Base-by-base conservation (phyloP, 2,113 vertebrate species). In the Scalopus aquaticus region DNA sequence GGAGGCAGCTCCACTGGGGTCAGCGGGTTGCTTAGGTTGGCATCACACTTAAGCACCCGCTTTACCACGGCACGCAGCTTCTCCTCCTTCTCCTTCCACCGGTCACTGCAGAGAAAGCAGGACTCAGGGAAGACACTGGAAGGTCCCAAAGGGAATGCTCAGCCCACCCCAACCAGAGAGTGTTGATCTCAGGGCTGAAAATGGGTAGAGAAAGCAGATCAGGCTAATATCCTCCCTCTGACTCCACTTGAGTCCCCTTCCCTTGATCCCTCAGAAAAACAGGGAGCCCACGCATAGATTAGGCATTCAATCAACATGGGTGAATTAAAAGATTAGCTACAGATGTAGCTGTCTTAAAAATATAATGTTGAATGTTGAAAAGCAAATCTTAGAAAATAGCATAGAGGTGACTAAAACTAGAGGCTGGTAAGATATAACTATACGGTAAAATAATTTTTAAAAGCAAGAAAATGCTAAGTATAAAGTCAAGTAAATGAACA, bases 31-130 rank as follows among this genome's bases (percentile, higher is more conserved):
- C 32, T 10, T 49, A 82, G 30, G 69, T 78, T 70, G 44, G 62
- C 90, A 26, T 96, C 89, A 6, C 88, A 96, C 64, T 78, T 94
- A 30, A 96, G 64, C 20, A 88, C 89, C 32, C 73, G 35, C 56
- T 67, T 90, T 46, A 91, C 90, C 4, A 5, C 19, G 4, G 44
- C 67, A 26, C 58, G 24, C 24, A 90, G 64, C 90, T 89, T 93
- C 90, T 78, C 79, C 19, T 92, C 96, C 51, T 94, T 95, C 79
- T 95, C 65, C 72, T 81, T 35, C 60, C 95, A 90, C 8, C 9
- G 65, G 19, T 76, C 10, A 3, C 96, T 90, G 62, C 19, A 5
- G 79, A 16, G 73, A 90, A 70, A 37, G 67, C 17, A 35, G n/a
- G 54, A 11, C 17, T 78, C 56, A 17, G 46, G 30, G 37, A 26